A percentile compares a stretch with the other conserved stretches of the same genome.
These are phyloP conservation scores for Chlamydotis undulata DNA, from an alignment of 2,113 vertebrate genomes.

Conservation along the genomic window DNA sequence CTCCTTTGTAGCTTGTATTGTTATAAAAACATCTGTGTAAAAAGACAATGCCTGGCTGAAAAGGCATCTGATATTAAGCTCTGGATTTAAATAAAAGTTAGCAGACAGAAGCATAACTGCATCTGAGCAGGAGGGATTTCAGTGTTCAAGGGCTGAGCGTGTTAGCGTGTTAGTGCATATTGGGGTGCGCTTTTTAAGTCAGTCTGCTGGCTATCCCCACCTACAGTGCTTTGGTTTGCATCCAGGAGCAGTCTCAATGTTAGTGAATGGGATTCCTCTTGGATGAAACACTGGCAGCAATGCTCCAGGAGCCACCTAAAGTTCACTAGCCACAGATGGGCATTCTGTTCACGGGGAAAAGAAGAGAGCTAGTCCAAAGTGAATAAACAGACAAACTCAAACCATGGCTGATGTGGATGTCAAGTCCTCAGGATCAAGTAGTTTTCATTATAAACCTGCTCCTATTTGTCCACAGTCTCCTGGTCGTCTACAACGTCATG, in stretches of 20 bases:
- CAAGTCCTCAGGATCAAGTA: neutral
- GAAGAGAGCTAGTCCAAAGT: neutral
- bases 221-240: neutral
- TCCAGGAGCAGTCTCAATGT: neutral
- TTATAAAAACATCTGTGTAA: neutral
- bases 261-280: neutral
- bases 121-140: neutral
- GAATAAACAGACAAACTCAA: neutral
- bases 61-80: neutral
- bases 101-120: neutral
- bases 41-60: neutral
- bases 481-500: neutral
- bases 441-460: neutral
- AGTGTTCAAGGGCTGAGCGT: neutral
- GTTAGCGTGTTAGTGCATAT: neutral
- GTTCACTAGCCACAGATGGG: neutral
- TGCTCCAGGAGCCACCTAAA: neutral
- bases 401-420: neutral
- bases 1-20: neutral
- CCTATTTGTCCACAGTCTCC: neutral
- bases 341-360: neutral
- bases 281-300: neutral
- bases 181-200: neutral
- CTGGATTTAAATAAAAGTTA: neutral
- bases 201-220: neutral